These are phyloP conservation scores for Lepisosteus oculatus DNA, from an alignment of 2,113 vertebrate species.

Conservation along the genomic window DNA sequence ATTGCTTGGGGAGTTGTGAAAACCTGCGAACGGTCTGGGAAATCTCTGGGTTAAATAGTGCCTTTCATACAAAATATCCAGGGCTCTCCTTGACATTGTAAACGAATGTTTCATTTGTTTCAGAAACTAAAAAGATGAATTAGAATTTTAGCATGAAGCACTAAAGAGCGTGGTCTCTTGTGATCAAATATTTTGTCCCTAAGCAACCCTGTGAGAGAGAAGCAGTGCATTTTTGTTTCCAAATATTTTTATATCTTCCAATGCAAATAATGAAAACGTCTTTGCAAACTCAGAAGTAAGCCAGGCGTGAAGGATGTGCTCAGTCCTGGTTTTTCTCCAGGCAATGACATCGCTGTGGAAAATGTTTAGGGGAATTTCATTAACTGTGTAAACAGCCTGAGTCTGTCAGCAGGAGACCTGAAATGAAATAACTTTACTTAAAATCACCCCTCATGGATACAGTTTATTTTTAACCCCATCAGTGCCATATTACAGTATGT, in stretches of 20 bases:
- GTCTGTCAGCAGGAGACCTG: too few relatives aligned
- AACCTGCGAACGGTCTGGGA: background rate
- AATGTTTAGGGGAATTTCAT: slow-evolving; percentile 4
- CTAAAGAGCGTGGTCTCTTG: background rate
- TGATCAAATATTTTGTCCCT: background rate
- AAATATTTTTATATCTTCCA: background rate
- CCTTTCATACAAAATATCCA: slow-evolving; percentile 8
- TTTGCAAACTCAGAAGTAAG: background rate
- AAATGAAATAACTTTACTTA: too few relatives aligned
- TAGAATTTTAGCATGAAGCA: background rate
- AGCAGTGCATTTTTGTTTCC: background rate
- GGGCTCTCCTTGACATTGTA: background rate
- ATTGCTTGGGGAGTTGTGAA: background rate
- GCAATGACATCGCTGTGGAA: background rate
- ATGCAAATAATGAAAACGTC: background rate
- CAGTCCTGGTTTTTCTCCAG: background rate
- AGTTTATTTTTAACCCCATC: too few relatives aligned
- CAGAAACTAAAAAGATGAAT: background rate
- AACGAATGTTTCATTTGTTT: background rate
- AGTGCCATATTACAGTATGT: too few relatives aligned
- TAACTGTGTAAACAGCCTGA: background rate
- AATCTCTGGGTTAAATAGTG: background rate
- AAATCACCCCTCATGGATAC: too few relatives aligned
- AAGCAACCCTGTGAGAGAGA: background rate
- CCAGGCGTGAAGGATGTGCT: background rate